Base-by-base conservation (phyloP, 37 sponge, comb jelly and placozoan species). In the Amphimedon queenslandica region DNA sequence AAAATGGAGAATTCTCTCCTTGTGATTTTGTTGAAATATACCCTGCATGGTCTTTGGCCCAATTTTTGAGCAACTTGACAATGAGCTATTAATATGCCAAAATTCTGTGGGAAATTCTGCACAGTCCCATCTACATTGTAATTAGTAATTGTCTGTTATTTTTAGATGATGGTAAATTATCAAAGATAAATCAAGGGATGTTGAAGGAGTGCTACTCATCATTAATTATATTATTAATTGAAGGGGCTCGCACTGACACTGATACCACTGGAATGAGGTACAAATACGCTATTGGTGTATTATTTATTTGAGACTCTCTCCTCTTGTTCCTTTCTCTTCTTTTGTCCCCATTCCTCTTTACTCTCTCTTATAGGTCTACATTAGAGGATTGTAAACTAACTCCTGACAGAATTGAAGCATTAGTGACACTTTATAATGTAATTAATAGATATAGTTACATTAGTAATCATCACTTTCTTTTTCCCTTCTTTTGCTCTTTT, bases 341-440 rank as follows among this genome's bases (percentile, higher is more conserved):
- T 74, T 8, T 34, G 8, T 40, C 53, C 23, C 6, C 3, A n/a
- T n/a, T 2, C 11, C 57, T 3, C 2, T 11, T 76, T 10, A 2
- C 40, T 5, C 28, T 28, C 4, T 28, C n/a, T 76, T n/a, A 29
- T 56, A 88, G 89, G 32, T 25, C 80, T 39, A 38, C 68, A 1
- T 57, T 88, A 36, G 89, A 88, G 58, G 89, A 88, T 27, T 83
- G 84, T 69, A 78, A 79, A 60, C 79, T 88, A 74, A 57, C 79
- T 42, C 76, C 79, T 38, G 89, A 88, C 5, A 58, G 89, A 10
- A 73, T 78, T 27, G 43, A 82, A 16, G 69, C 42, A 25, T 63
- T 82, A 27, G 53, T 57, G 25, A n/a, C 51, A 0, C 40, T 40
- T 27, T 88, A 78, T 41, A 57, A 40, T 38, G 88, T 87, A 70